phyloP scores from a whole-genome alignment of 2,113 vertebrate genomes.

The Mustelus asterias region DNA sequence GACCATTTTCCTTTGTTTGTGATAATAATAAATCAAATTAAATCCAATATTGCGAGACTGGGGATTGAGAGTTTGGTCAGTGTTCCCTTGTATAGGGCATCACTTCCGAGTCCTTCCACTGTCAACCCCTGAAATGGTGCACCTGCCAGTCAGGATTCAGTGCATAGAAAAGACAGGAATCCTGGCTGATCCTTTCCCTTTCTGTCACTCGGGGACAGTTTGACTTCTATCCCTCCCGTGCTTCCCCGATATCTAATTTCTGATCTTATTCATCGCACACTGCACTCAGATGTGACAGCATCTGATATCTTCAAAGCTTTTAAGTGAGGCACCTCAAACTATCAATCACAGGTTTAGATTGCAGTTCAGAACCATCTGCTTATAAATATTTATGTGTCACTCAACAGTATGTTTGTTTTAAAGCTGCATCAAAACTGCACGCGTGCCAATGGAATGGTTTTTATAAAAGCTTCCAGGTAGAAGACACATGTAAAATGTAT shows the following conservation, averaged over 20 bases:
- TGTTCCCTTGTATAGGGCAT: background rate
- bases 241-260: background rate
- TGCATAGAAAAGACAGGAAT: background rate
- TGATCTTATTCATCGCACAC: background rate
- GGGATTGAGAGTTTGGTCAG: background rate
- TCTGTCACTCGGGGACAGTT: background rate
- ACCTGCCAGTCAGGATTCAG: background rate
- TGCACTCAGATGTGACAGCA: background rate
- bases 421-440: background rate
- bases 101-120: background rate
- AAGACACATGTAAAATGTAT: background rate
- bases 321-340: background rate
- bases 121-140: background rate
- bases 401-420: conserved; percentile 24
- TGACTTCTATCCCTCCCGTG: background rate
- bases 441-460: conserved; percentile 7
- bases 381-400: conserved; percentile 32
- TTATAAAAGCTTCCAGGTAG: background rate
- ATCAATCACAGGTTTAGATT: conserved; percentile 28
- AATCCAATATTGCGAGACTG: background rate
- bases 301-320: conserved; percentile 2
- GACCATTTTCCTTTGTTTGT: no score
- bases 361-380: background rate
- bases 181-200: background rate
- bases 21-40: no score